Conservation (phyloP, 2,797 vertebrate genomes). For the Pteropus rufus region DNA sequence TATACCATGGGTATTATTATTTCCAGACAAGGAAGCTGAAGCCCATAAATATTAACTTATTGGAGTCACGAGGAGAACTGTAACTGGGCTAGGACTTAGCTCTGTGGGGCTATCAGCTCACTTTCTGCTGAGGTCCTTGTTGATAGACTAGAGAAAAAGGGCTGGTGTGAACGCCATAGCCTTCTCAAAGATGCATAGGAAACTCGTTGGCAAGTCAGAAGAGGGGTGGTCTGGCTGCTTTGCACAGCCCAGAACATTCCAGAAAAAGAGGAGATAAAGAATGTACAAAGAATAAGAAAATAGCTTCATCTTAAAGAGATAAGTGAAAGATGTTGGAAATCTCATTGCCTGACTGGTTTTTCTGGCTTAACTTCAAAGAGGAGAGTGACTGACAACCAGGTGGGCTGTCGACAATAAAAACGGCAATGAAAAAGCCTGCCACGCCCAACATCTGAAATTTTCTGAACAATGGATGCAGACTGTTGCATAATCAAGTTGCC, state of each 20-base stretch:
- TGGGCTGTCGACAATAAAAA: background rate
- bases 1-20: background rate
- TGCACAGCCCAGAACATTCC: background rate
- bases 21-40: background rate
- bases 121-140: background rate
- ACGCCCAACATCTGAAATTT: background rate
- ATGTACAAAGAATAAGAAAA: background rate
- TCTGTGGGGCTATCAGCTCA: background rate
- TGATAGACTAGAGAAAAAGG: background rate
- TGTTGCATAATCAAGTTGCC: background rate
- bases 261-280: background rate
- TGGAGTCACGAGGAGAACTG: background rate
- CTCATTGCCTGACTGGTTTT: constrained; percentile 18
- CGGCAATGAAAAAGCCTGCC: background rate
- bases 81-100: background rate
- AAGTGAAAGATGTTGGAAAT: background rate
- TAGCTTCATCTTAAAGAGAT: background rate
- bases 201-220: background rate
- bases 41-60: background rate
- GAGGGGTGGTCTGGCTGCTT: background rate
- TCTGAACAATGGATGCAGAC: background rate
- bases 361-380: constrained; percentile 50
- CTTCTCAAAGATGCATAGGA: background rate
- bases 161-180: background rate
- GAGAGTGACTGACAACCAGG: constrained; percentile 28